A percentile compares a stretch with the other conserved stretches of the same genome.
Evolutionary conservation across 2,113 vertebrate genomes (phyloP).

Genomic region (Hydropotes inermis): DNA sequence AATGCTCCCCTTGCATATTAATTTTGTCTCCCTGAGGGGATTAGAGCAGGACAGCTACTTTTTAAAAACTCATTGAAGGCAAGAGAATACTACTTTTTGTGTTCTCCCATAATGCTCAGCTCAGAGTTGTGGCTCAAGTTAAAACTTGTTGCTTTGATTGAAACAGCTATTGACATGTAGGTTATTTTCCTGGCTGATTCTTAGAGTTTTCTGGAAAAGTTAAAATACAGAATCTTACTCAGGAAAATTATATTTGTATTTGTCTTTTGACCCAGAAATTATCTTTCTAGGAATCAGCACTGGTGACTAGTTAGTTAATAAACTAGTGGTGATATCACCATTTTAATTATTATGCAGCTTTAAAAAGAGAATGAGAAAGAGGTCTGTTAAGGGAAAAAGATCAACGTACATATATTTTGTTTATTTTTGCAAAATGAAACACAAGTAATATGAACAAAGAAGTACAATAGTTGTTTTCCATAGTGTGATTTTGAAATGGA

Average conservation of each 20-base stretch:
- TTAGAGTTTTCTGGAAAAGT: background rate
- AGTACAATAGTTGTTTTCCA: background rate
- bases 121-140: background rate
- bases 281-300: background rate
- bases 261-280: background rate
- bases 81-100: background rate
- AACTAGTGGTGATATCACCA: background rate
- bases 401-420: background rate
- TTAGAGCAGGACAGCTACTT: background rate
- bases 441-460: background rate
- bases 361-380: background rate
- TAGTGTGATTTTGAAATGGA: background rate
- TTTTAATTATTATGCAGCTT: background rate
- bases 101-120: background rate
- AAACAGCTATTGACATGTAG: background rate
- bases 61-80: background rate
- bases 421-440: conserved; percentile 23
- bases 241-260: background rate
- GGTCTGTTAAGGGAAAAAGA: background rate
- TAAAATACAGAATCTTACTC: background rate
- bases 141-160: background rate
- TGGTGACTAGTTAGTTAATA: background rate
- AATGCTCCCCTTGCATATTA: background rate
- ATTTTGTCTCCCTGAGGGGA: background rate
- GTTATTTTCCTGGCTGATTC: background rate